A percentile compares a stretch with the other conserved stretches of the same genome.
phyloP scores from a whole-genome alignment of 2,113 vertebrate species.

The Hypomesus transpacificus region DNA sequence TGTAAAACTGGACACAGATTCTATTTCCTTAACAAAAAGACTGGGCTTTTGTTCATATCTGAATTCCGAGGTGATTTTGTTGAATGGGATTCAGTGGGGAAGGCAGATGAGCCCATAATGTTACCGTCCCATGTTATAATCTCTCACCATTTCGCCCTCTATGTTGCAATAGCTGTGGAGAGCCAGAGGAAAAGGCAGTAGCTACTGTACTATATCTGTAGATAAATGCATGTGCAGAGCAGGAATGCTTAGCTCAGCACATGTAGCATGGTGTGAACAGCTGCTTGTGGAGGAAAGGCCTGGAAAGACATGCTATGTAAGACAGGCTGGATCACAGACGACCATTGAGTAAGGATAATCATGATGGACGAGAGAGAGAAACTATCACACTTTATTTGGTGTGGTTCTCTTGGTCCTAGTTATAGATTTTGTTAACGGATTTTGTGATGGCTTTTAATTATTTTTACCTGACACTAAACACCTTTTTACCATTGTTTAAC shows the following conservation, averaged over 20 bases:
- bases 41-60: too few relatives aligned
- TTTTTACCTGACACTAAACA: too few relatives aligned
- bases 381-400: too few relatives aligned
- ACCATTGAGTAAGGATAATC: neutral
- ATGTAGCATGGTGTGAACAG: constrained; percentile 22
- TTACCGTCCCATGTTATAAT: neutral
- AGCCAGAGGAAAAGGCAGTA: neutral
- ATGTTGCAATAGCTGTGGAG: too few relatives aligned
- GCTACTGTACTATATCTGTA: neutral
- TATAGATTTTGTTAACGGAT: too few relatives aligned
- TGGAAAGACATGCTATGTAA: neutral
- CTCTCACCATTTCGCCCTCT: neutral
- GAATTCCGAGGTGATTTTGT: too few relatives aligned
- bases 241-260: constrained; percentile 28
- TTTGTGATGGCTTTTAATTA: too few relatives aligned
- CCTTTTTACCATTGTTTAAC: too few relatives aligned
- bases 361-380: too few relatives aligned
- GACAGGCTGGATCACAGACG: neutral
- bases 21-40: constrained; percentile 14
- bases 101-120: too few relatives aligned
- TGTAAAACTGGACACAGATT: constrained; percentile 34
- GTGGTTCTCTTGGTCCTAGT: too few relatives aligned
- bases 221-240: constrained; percentile 11
- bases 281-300: neutral
- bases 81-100: neutral